A percentile compares a stretch with the other conserved stretches of the same genome.
Conservation (phyloP, 2,797 vertebrate genomes). For the Avahi laniger region DNA sequence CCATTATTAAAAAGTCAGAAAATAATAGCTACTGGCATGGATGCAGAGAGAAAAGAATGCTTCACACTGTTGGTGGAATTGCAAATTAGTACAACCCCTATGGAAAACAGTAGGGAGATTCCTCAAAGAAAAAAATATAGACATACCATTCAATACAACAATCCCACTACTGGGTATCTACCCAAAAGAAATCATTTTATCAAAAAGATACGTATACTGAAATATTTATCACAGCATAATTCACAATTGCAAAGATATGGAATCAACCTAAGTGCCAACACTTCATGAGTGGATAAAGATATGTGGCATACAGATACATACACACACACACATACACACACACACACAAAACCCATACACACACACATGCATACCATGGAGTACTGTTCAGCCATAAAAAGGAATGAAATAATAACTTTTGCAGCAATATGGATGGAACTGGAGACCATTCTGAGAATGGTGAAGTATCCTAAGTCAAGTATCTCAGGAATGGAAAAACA, state of each 20-base stretch:
- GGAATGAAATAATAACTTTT: neutral
- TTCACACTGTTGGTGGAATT: neutral
- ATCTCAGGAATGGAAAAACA: neutral
- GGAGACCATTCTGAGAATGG: neutral
- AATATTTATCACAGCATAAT: neutral
- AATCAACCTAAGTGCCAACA: neutral
- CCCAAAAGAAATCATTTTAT: neutral
- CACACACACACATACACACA: no score
- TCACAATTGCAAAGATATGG: neutral
- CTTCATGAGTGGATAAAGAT: neutral
- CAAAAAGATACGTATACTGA: neutral
- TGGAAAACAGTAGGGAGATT: neutral
- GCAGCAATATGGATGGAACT: neutral
- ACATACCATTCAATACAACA: neutral
- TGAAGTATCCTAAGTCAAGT: neutral
- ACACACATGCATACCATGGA: rapidly evolving
- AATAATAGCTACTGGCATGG: neutral
- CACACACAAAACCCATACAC: no score
- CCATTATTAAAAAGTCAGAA: neutral
- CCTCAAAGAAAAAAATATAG: neutral
- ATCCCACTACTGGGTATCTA: neutral
- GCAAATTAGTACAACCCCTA: neutral
- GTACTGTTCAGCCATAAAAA: neutral
- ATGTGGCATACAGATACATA: neutral
- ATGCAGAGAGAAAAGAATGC: neutral